phyloP scores from a whole-genome alignment of 2,888 invertebrate species.

The Tenthredo scrophulariae region DNA sequence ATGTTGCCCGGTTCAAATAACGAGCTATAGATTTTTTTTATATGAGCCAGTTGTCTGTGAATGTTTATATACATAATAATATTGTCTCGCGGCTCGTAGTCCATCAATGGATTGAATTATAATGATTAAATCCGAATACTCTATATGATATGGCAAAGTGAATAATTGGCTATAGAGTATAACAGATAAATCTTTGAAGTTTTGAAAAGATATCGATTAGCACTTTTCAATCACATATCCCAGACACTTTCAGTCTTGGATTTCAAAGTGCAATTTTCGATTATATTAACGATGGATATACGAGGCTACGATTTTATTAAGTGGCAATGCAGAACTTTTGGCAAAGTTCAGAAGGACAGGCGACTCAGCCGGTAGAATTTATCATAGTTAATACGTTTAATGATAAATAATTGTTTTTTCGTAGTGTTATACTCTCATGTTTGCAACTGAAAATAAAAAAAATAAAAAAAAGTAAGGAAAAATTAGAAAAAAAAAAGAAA shows the following conservation, averaged over 20 bases:
- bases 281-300: slow-evolving; percentile 34
- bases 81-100: slow-evolving; percentile 34
- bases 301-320: slow-evolving; percentile 32
- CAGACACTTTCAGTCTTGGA: slow-evolving; percentile 26
- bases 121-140: neutral
- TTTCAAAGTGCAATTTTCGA: slow-evolving; percentile 23
- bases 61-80: slow-evolving; percentile 36
- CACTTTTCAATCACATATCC: slow-evolving; percentile 37
- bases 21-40: slow-evolving; percentile 53
- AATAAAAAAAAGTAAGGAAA: neutral
- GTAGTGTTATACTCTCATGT: slow-evolving; percentile 52
- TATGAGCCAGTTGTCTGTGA: slow-evolving; percentile 41
- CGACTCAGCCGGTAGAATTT: slow-evolving; percentile 39
- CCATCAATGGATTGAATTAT: slow-evolving; percentile 14
- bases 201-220: neutral
- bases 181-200: neutral
- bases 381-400: slow-evolving; percentile 21
- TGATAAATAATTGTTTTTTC: slow-evolving; percentile 46
- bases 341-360: slow-evolving; percentile 18
- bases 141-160: neutral
- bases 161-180: neutral
- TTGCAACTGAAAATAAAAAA: slow-evolving; percentile 29
- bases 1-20: slow-evolving; percentile 48
- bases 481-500: slow-evolving; percentile 7
- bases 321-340: slow-evolving; percentile 2